Base-by-base conservation (phyloP, 1,140 invertebrate genomes). In the Adelges cooleyi region DNA sequence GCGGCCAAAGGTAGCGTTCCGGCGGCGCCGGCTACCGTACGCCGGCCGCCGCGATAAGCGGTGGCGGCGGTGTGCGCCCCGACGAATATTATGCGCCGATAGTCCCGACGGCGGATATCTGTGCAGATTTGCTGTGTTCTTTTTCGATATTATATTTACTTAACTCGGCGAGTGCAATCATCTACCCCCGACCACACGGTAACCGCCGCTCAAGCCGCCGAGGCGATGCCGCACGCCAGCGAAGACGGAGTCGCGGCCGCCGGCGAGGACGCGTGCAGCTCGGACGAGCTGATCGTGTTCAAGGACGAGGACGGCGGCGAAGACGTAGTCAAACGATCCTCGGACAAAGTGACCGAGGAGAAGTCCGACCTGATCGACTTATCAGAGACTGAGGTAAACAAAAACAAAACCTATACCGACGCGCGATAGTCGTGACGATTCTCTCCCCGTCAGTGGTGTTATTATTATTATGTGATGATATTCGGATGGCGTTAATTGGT, bases 221-320 rank as follows among this genome's bases (percentile, higher is more conserved):
- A 10, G 42, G 56, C 27, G 40, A 62, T 62, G 56, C 56, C 56
- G 38, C 56, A 62, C 44, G 56, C 56, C n/a, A 62, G 56, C 27
- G 56, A 62, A 48, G 56, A 62, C 17, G 56, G 56, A 48, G 56
- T 40, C 54, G 54, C 54, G 42, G 56, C 42, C 56, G 56, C 42
- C 56, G 56, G 56, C 40, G 56, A 62, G 42, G 56, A 62, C 56
- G 56, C 56, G 56, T 62, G 56, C 42, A 62, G 56, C 56, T 62
- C 56, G 25, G 56, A 62, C 56, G 56, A 62, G 56, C 18, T 62
- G 56, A 62, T 62, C 42, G 56, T 48, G 56, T 62, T 62, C 56
- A 62, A 62, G 56, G 56, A 62, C 56, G 56, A 62, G 25, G 13
- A 62, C 56, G 56, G 56, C 17, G 56, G 56, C 42, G 56, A 62